Evolutionary conservation across 2,888 invertebrate species (phyloP).

Genomic region (Bembecia ichneumoniformis): DNA sequence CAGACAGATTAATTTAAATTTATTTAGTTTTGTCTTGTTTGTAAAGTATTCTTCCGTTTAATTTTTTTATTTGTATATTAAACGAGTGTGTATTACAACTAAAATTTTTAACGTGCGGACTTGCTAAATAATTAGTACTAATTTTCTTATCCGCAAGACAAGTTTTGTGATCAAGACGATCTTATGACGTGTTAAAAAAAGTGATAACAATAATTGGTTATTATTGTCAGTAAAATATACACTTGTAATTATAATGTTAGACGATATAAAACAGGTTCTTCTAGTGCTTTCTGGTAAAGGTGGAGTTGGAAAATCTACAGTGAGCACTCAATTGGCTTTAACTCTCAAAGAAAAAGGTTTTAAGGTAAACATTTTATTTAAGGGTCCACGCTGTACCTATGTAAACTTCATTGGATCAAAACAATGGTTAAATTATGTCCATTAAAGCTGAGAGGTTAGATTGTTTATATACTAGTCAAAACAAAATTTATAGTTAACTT

Average conservation of each 20-base stretch:
- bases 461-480: background rate
- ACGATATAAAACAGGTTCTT: constrained; percentile 86
- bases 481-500: background rate
- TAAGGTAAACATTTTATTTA: constrained; percentile 72
- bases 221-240: background rate
- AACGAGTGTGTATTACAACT: too few relatives aligned
- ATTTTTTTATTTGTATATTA: too few relatives aligned
- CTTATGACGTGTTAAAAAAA: too few relatives aligned
- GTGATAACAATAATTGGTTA: background rate
- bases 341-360: constrained; percentile 84
- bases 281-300: constrained; percentile 98
- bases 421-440: too few relatives aligned
- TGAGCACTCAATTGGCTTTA: constrained; percentile 93
- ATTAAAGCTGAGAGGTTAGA: too few relatives aligned
- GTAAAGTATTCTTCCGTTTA: too few relatives aligned
- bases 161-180: background rate
- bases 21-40: too few relatives aligned
- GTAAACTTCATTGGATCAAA: too few relatives aligned
- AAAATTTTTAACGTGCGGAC: too few relatives aligned
- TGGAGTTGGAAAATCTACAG: constrained; percentile 98
- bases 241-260: constrained; percentile 72
- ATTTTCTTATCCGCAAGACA: too few relatives aligned
- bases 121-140: too few relatives aligned
- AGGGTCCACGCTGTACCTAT: background rate
- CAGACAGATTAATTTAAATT: too few relatives aligned